Evolutionary conservation across 2,888 invertebrate genomes (phyloP), one percentile per base, ranked within the genome.

Genomic region (Ferdinandea cuprea): DNA sequence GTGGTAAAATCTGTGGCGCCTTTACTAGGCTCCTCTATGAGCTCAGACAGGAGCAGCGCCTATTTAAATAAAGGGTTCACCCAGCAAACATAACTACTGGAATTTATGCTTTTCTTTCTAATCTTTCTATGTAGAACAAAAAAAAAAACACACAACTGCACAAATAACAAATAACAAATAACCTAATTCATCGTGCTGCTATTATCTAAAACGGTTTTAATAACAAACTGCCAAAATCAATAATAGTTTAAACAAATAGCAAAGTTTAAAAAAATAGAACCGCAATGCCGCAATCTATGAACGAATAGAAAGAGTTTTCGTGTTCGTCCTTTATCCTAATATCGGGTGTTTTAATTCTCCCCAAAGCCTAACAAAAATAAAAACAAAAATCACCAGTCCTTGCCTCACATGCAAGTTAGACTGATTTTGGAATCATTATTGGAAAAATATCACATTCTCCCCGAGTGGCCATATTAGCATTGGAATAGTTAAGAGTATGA

Each of bases 401-500:
- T n/a, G n/a, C 40, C 30, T 52, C 58, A 46, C 30, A 65, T 56
- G 58, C 37, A 65, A 21, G 58, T 54, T 50, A 15, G 37, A 58
- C 48, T 35, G 65, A 71, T 65, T 78, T 78, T 19, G 50, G 71
- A 35, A 65, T 54, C 65, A 65, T 78, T 78, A 78, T 78, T 78
- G 78, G 65, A 78, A 77, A n/a, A 78, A 78, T 72, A 78, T 72
- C 63, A 78, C 58, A 78, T 65, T 59, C 56, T 63, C 35, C 65
- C 56, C 52, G 68, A 65, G 59, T 65, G 56, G 65, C 37, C 58
- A 37, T 68, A 79, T 73, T 79, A 79, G 73, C 66, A 79, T 73
- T 73, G 66, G 59, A 73, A 79, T 79, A 79, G 73, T 73, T 79
- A 79, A 79, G 73, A 73, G 79, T 73, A 68, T 79, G 66, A 68